A percentile compares a stretch with the other conserved stretches of the same genome.
Evolutionary conservation across 2,797 vertebrate genomes (phyloP).

Genomic region (Alectoris magna): DNA sequence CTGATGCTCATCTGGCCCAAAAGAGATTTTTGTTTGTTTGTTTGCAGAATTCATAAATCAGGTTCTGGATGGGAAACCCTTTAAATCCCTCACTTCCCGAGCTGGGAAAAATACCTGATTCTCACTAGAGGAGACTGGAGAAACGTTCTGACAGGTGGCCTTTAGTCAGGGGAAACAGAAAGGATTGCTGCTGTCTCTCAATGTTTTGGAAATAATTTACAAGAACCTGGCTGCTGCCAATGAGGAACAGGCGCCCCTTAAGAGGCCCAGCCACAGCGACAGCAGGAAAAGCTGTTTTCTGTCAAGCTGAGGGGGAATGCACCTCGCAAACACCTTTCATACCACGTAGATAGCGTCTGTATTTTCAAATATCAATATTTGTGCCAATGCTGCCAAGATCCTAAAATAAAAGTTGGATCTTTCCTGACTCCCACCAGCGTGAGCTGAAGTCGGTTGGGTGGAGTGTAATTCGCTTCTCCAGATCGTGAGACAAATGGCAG

Average conservation of each 20-base stretch:
- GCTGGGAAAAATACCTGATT: neutral
- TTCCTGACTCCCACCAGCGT: neutral
- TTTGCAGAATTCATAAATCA: neutral
- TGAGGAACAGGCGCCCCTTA: slow-evolving; percentile 46
- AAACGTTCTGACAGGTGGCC: slow-evolving; percentile 9
- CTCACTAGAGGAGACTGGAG: neutral
- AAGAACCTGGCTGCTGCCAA: slow-evolving; percentile 42
- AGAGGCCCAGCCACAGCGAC: neutral
- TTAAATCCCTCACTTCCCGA: neutral
- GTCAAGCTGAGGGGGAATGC: neutral
- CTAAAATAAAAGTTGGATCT: neutral
- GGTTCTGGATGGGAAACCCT: neutral
- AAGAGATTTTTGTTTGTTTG: neutral
- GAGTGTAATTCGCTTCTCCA: neutral
- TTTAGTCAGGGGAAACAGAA: slow-evolving; percentile 35
- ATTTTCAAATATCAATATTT: neutral
- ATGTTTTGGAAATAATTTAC: slow-evolving; percentile 49
- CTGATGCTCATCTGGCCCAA: neutral
- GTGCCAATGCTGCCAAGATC: neutral
- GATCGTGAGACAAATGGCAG: neutral
- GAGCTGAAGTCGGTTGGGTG: neutral
- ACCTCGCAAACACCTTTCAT: neutral
- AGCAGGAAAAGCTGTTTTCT: neutral
- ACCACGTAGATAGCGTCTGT: neutral
- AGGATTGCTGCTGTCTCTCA: slow-evolving; percentile 32